These are phyloP conservation scores for Lasioglossum marginatum DNA, from an alignment of 2,888 invertebrate genomes.

Conservation along the genomic window DNA sequence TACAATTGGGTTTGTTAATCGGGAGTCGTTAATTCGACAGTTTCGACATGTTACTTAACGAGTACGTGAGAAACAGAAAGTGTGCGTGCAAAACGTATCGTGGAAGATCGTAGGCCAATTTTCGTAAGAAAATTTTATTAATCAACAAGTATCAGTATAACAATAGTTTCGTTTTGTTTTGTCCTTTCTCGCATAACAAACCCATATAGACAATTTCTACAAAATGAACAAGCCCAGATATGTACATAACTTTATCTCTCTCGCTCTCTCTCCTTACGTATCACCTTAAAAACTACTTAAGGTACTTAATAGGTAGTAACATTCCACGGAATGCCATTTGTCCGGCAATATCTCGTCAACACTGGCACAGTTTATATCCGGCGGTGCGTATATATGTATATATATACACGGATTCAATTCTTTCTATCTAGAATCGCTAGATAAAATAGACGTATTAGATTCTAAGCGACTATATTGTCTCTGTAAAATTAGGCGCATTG, in stretches of 20 bases:
- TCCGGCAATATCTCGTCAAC: conserved; percentile 79
- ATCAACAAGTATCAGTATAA: conserved; percentile 81
- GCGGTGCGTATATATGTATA: conserved; percentile 10
- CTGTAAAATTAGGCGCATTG: conserved; percentile 46
- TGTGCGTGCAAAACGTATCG: conserved; percentile 67
- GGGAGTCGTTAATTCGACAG: conserved; percentile 70
- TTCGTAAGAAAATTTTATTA: conserved; percentile 84
- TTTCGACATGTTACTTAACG: conserved; percentile 53
- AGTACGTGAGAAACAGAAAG: conserved; percentile 56
- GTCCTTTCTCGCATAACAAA: conserved; percentile 83
- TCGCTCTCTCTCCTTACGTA: conserved; percentile 35
- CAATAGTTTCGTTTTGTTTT: conserved; percentile 76
- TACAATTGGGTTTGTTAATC: conserved; percentile 77
- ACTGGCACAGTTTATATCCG: conserved; percentile 61
- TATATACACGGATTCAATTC: conserved; percentile 19
- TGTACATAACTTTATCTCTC: conserved; percentile 77
- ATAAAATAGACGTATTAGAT: conserved; percentile 41
- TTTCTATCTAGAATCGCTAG: conserved; percentile 45
- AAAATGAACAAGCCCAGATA: conserved; percentile 74
- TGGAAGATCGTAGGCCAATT: conserved; percentile 82
- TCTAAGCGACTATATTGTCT: conserved; percentile 48
- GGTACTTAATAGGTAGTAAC: conserved; percentile 79
- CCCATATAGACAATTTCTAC: conserved; percentile 80
- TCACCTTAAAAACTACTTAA: conserved; percentile 72
- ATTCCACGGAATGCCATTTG: conserved; percentile 79